Evolutionary conservation across 2,113 vertebrate genomes (phyloP), one percentile per base, ranked within the genome.

Genomic region (Malurus elegans): DNA sequence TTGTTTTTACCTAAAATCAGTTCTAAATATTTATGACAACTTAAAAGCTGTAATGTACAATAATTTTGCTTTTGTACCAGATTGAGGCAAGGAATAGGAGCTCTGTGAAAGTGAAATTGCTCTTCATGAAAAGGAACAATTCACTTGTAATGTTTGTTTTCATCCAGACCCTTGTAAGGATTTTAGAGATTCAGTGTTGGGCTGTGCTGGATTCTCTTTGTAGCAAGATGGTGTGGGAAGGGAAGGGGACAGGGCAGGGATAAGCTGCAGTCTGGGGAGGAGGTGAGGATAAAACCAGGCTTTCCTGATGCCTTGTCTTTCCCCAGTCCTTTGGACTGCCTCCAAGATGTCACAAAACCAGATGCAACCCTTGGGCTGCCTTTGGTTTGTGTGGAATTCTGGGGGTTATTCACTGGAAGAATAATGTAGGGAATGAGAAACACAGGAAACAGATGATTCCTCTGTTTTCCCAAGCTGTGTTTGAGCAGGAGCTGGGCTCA

Each of bases 381-480:
- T 53, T 57, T 73, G 72, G 40, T 60, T 73, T 3, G 18, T 16
- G 3, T 44, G 38, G 57, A 48, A 31, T 65, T 13, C 14, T 56
- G 16, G 38, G 56, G 50, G 7, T 79, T 61, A 44, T 48, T 54
- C 40, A 18, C 44, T 72, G 62, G 38, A 34, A 47, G 44, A 20
- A 14, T 34, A 62, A 38, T 0, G 1, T 2, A 24, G 23, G 47
- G 45, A 21, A 4, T 3, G 28, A 23, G 56, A 54, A 42, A 5
- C 21, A n/a, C 18, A 4, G 81, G 62, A 21, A 4, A 4, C 2
- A 20, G 48, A 24, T 32, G 40, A 12, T n/a, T 64, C 18, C 48
- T 50, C 10, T 38, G 21, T 3, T 58, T 70, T 67, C 9, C 29
- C 42, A 34, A 0, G 25, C 47, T 58, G 34, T 40, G 0, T 42